Evolutionary conservation across 2,888 invertebrate species (phyloP).

Genomic region (Xestia c-nigrum): DNA sequence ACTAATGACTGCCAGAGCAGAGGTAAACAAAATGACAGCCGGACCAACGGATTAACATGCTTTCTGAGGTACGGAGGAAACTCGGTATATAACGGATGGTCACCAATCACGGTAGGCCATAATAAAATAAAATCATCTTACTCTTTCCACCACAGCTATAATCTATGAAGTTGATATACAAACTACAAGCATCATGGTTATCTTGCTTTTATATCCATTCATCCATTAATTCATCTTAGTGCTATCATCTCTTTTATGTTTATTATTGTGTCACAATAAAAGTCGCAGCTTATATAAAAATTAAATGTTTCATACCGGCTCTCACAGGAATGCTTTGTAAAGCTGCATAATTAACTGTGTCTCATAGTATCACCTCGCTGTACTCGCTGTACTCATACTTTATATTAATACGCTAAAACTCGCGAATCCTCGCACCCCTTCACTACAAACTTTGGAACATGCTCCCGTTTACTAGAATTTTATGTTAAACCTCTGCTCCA

Average conservation of each 20-base stretch:
- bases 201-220: not conserved
- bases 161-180: not conserved
- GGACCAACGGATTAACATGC: too few species aligned
- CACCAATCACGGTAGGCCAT: not conserved
- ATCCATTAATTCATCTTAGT: not conserved
- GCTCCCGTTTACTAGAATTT: conserved; percentile 63
- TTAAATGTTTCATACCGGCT: conserved; percentile 21
- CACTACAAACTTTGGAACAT: conserved; percentile 60
- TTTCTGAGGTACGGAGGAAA: too few species aligned
- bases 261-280: not conserved
- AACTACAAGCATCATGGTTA: not conserved
- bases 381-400: conserved; percentile 52
- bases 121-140: not conserved
- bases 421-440: conserved; percentile 38
- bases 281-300: conserved; percentile 1
- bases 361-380: conserved; percentile 34
- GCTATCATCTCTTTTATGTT: not conserved
- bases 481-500: conserved; percentile 69
- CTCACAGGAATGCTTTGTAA: conserved; percentile 31
- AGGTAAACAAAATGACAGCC: too few species aligned
- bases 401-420: conserved; percentile 54
- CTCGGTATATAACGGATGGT: too few species aligned
- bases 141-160: too few species aligned
- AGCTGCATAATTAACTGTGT: conserved; percentile 32
- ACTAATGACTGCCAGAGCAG: too few species aligned